These are phyloP conservation scores for Atherinomorus stipes DNA, from an alignment of 2,113 vertebrate species.

Conservation along the genomic window DNA sequence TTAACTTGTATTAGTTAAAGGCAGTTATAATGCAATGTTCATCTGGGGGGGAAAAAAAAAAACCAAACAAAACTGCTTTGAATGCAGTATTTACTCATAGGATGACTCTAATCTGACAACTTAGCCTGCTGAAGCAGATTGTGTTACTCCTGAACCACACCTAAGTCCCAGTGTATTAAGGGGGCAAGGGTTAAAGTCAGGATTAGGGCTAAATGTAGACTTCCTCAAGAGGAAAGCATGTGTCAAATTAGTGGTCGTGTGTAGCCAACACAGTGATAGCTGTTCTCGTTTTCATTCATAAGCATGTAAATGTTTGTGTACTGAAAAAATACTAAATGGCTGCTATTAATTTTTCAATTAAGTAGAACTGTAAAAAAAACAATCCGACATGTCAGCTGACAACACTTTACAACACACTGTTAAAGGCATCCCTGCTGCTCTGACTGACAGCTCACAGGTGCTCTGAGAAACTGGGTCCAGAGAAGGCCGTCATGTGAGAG, in stretches of 20 bases:
- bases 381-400: slow-evolving; percentile 8
- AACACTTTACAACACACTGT: slow-evolving; percentile 20
- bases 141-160: slow-evolving; percentile 16
- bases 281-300: neutral
- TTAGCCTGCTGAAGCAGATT: slow-evolving; percentile 23
- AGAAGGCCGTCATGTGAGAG: slow-evolving; percentile 41
- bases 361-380: neutral
- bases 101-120: neutral
- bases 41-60: neutral
- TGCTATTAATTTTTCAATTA: neutral
- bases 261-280: neutral
- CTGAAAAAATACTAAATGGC: neutral
- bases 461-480: slow-evolving; percentile 31
- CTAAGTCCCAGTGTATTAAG: slow-evolving; percentile 57
- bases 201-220: slow-evolving; percentile 70
- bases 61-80: neutral
- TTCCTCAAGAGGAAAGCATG: slow-evolving; percentile 30
- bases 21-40: neutral
- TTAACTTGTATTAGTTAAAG: neutral
- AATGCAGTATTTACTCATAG: neutral
- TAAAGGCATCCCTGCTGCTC: slow-evolving; percentile 17
- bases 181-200: slow-evolving; percentile 63
- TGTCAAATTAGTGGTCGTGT: slow-evolving; percentile 12
- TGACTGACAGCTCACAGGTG: slow-evolving; percentile 75
- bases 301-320: neutral